Conservation (phyloP, 2,113 vertebrate genomes). For the Polyodon spathula region DNA sequence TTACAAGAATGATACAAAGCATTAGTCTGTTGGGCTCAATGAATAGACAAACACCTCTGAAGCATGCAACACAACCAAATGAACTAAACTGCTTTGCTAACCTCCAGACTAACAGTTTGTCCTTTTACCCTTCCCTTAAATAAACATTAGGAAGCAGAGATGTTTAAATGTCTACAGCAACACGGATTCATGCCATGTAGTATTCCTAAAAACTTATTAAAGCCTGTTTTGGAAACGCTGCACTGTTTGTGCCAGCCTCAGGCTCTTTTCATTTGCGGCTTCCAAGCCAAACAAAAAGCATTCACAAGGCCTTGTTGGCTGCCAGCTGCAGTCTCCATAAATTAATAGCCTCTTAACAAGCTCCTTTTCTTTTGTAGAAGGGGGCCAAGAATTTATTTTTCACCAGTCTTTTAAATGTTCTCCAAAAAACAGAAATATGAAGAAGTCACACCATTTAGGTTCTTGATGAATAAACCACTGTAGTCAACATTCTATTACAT, state of each 20-base stretch:
- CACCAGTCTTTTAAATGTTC: too few relatives aligned
- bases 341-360: conserved; percentile 59
- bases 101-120: conserved; percentile 1
- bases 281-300: conserved; percentile 52
- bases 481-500: too few relatives aligned
- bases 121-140: conserved; percentile 7
- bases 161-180: conserved; percentile 10
- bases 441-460: too few relatives aligned
- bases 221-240: conserved; percentile 29
- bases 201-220: conserved; percentile 16
- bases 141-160: conserved; percentile 9
- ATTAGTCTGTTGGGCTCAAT: conserved; percentile 11
- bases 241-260: conserved; percentile 56
- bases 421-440: too few relatives aligned
- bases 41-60: conserved; percentile 8
- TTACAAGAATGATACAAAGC: too few relatives aligned
- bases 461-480: too few relatives aligned
- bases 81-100: neutral
- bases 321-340: conserved; percentile 61
- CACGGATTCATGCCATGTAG: conserved; percentile 14
- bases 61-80: neutral
- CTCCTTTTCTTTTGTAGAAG: conserved; percentile 17
- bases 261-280: conserved; percentile 62
- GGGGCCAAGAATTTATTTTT: neutral
- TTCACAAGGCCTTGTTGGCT: conserved; percentile 55